phyloP scores from a whole-genome alignment of 2,888 invertebrate species.

The Biston betularia region DNA sequence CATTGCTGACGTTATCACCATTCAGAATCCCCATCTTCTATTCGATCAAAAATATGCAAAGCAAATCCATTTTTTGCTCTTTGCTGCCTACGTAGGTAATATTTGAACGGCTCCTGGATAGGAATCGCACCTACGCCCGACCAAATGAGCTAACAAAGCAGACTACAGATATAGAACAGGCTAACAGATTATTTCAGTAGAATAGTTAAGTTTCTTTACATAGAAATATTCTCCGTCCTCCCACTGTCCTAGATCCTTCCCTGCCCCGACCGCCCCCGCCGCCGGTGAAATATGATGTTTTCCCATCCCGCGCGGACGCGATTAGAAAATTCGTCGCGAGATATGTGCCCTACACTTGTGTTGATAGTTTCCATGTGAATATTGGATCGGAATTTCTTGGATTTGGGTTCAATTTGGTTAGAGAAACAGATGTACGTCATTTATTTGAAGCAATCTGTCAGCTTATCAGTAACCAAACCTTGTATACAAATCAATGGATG shows the following conservation, averaged over 20 bases:
- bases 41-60: too few species aligned
- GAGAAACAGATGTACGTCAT: slow-evolving; percentile 22
- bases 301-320: slow-evolving; percentile 81
- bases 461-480: slow-evolving; percentile 40
- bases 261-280: slow-evolving; percentile 56
- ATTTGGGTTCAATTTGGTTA: slow-evolving; percentile 32
- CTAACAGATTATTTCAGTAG: too few species aligned
- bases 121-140: too few species aligned
- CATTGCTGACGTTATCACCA: too few species aligned
- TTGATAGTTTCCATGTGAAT: slow-evolving; percentile 65
- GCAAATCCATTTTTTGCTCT: too few species aligned
- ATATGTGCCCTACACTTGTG: slow-evolving; percentile 57
- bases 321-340: slow-evolving; percentile 83
- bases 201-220: too few species aligned
- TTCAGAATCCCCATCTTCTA: too few species aligned
- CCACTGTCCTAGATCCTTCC: slow-evolving; percentile 24
- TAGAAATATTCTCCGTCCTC: not conserved
- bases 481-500: slow-evolving; percentile 39
- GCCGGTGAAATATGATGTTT: slow-evolving; percentile 85
- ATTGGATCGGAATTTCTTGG: slow-evolving; percentile 44
- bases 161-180: too few species aligned
- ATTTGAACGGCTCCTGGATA: too few species aligned
- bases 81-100: too few species aligned
- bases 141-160: too few species aligned
- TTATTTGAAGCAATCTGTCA: slow-evolving; percentile 10